Conservation (phyloP, 2,113 vertebrate genomes). For the Danio rerio region GRCz12tu NC_133186.1:41839501-41840000, state of each 20-base stretch:
- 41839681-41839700: too few species aligned
- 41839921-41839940: slow-evolving; percentile 34
- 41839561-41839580: too few species aligned
- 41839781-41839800: slow-evolving; percentile 22
- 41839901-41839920: slow-evolving; percentile 38
- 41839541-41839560: too few species aligned
- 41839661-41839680: too few species aligned
- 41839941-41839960: slow-evolving; percentile 49
- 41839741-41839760: neutral
- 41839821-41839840: slow-evolving; percentile 5
- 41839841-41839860: slow-evolving; percentile 28
- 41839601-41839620: too few species aligned
- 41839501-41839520: too few species aligned
- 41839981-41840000: slow-evolving; percentile 45
- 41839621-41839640: too few species aligned
- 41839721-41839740: neutral
- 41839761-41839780: neutral
- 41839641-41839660: too few species aligned
- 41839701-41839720: neutral
- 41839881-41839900: slow-evolving; percentile 13
- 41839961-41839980: slow-evolving; percentile 44
- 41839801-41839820: neutral
- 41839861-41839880: neutral
- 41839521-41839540: too few species aligned
- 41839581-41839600: too few species aligned